Percentiles rank a stretch among this genome's conserved stretches.
Conservation (phyloP, 2,797 vertebrate species). For the Enteromius thamalakanensis region DNA sequence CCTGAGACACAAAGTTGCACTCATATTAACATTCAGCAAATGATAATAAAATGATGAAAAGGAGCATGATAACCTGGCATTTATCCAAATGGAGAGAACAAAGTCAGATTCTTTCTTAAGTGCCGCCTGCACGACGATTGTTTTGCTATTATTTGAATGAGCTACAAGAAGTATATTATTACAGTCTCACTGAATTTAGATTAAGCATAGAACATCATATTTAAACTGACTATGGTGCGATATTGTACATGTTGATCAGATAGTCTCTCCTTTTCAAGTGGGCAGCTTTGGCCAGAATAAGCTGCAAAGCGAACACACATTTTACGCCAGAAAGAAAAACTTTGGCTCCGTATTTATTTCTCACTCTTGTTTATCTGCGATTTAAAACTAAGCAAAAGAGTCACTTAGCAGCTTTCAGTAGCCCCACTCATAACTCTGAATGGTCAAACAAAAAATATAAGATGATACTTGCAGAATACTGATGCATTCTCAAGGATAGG, state of each 20-base stretch:
- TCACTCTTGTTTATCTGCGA: neutral
- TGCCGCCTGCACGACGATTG: no score
- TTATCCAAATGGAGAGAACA: neutral
- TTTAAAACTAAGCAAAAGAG: slow-evolving; percentile 1
- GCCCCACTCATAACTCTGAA: neutral
- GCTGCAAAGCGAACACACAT: neutral
- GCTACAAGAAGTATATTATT: no score
- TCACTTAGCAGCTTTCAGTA: slow-evolving; percentile 1
- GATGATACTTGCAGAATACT: neutral
- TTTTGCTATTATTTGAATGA: neutral
- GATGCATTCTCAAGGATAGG: neutral
- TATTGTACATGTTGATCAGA: neutral
- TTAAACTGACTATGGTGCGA: neutral
- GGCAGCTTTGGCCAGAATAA: slow-evolving; percentile 16
- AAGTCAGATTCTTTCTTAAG: neutral
- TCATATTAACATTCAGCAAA: neutral
- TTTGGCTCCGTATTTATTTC: neutral
- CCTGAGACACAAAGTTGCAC: neutral
- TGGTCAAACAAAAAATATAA: neutral
- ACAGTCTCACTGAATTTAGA: neutral
- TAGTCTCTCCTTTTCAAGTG: neutral
- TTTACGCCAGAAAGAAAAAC: neutral
- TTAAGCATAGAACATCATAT: neutral
- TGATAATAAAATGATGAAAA: neutral
- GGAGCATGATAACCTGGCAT: neutral